A percentile compares a stretch with the other conserved stretches of the same genome.
Evolutionary conservation across 1,140 invertebrate species (phyloP).

Genomic region (Rhopalosiphum maidis): DNA sequence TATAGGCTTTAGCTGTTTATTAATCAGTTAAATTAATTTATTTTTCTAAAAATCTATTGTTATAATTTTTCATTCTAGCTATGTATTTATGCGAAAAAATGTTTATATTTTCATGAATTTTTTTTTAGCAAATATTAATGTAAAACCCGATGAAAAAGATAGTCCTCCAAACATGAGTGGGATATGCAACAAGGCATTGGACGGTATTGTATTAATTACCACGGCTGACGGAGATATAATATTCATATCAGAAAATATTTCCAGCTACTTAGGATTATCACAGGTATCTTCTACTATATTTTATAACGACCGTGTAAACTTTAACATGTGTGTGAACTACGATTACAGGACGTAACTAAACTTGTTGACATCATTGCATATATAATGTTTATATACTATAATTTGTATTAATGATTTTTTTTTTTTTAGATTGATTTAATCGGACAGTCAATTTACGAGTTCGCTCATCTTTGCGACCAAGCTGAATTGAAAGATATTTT

Average conservation of each 20-base stretch:
- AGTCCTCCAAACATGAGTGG: constrained; percentile 69
- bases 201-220: constrained; percentile 86
- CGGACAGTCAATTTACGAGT: constrained; percentile 92
- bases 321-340: not conserved
- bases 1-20: not conserved
- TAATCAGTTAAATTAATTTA: not conserved
- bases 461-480: constrained; percentile 93
- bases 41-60: not conserved
- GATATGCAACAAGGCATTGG: constrained; percentile 71
- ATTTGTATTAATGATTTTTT: not conserved
- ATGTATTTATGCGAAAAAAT: not conserved
- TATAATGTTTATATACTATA: not conserved
- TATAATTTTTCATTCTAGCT: not conserved
- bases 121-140: constrained; percentile 46
- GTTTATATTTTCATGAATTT: constrained; percentile 63
- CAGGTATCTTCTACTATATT: constrained; percentile 70
- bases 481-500: constrained; percentile 87
- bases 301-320: not conserved
- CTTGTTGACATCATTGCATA: not conserved
- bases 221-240: constrained; percentile 89
- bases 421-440: constrained; percentile 85
- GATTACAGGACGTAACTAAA: not conserved
- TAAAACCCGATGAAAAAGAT: constrained; percentile 64
- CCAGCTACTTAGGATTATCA: constrained; percentile 85
- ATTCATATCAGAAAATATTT: constrained; percentile 90